Percentiles rank a stretch among this genome's conserved stretches.
phyloP scores from a whole-genome alignment of 2,888 invertebrate species.

The Megamerina dolium region DNA sequence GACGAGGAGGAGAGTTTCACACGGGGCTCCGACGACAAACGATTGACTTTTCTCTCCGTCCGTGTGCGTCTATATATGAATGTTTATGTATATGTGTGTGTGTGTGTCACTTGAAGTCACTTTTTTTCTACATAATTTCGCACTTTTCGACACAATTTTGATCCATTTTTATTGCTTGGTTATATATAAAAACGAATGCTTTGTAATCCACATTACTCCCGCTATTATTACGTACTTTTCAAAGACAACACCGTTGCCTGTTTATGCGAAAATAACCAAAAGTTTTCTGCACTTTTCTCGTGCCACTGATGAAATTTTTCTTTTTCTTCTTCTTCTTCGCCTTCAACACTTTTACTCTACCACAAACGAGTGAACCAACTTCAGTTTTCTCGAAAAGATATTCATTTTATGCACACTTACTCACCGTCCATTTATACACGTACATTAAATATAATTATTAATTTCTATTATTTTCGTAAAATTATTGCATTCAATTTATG shows the following conservation, averaged over 20 bases:
- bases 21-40: slow-evolving; percentile 4
- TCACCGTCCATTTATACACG: slow-evolving; percentile 21
- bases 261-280: slow-evolving; percentile 5
- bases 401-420: slow-evolving; percentile 19
- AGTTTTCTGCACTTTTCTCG: slow-evolving; percentile 26
- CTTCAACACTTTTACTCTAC: slow-evolving; percentile 3
- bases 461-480: slow-evolving; percentile 30
- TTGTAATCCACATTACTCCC: too few species aligned
- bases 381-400: slow-evolving; percentile 23
- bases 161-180: too few species aligned
- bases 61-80: too few species aligned
- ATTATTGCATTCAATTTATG: slow-evolving; percentile 29
- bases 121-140: too few species aligned
- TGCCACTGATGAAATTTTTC: slow-evolving; percentile 31
- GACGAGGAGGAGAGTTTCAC: not conserved
- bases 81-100: too few species aligned
- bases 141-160: too few species aligned
- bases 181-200: too few species aligned
- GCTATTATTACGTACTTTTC: too few species aligned
- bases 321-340: slow-evolving; percentile 11
- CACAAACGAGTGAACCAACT: slow-evolving; percentile 7
- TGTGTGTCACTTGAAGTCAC: too few species aligned
- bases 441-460: slow-evolving; percentile 23
- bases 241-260: too few species aligned
- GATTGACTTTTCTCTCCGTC: too few species aligned